A percentile compares a stretch with the other conserved stretches of the same genome.
These are phyloP conservation scores for Grantiella picta DNA, from an alignment of 2,113 vertebrate species.

Conservation along the genomic window DNA sequence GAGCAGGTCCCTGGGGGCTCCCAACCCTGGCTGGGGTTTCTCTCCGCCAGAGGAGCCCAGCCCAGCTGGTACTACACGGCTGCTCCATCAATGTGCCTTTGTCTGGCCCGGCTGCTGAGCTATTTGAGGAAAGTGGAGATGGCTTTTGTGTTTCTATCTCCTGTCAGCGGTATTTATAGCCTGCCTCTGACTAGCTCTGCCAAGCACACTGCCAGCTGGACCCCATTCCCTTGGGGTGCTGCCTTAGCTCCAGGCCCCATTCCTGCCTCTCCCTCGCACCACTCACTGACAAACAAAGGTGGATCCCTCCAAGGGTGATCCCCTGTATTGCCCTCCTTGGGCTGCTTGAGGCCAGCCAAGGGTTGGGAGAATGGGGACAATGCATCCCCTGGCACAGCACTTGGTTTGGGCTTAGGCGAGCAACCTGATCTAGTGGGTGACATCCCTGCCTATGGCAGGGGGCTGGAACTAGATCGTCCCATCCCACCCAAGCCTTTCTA, in stretches of 20 bases:
- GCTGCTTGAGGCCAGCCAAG: not conserved
- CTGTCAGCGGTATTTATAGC: constrained; percentile 31
- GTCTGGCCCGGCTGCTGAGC: not conserved
- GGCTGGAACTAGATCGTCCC: not conserved
- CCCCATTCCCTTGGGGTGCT: not conserved
- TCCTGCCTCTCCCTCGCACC: not conserved
- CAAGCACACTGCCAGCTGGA: not conserved
- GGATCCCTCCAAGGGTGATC: not conserved
- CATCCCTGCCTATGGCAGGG: not conserved
- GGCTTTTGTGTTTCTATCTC: constrained; percentile 48
- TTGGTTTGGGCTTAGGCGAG: not conserved
- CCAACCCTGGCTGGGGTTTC: fast-evolving
- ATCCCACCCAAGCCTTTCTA: not conserved
- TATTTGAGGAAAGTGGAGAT: constrained; percentile 52
- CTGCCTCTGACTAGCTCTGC: not conserved
- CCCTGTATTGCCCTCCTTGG: fast-evolving
- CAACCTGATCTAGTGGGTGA: not conserved
- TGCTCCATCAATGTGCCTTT: constrained; percentile 8
- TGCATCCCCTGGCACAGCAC: not conserved
- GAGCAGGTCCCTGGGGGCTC: not conserved
- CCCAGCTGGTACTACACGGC: not conserved
- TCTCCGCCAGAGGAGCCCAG: not conserved
- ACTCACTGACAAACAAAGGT: not conserved
- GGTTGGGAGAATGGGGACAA: fast-evolving
- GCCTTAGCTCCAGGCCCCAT: not conserved